phyloP scores from a whole-genome alignment of 1,140 invertebrate genomes.

The Asbolus verrucosus region DNA sequence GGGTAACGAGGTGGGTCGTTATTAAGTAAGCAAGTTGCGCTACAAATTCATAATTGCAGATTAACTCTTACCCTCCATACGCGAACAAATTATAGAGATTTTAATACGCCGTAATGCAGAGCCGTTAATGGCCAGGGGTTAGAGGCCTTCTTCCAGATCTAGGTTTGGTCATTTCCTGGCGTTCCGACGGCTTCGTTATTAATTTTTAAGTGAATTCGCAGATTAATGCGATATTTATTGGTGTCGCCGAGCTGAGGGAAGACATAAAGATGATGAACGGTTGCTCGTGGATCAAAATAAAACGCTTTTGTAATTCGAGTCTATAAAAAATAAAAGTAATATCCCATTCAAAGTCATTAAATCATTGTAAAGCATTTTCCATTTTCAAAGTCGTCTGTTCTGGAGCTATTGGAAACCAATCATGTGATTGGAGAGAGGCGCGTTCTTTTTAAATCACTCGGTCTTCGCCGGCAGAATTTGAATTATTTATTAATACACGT shows the following conservation, averaged over 20 bases:
- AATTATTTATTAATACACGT: slow-evolving; percentile 48
- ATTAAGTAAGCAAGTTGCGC: slow-evolving; percentile 30
- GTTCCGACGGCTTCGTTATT: neutral
- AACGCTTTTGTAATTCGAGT: slow-evolving; percentile 51
- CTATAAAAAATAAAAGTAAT: slow-evolving; percentile 53
- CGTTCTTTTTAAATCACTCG: slow-evolving; percentile 41
- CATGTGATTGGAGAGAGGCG: slow-evolving; percentile 41
- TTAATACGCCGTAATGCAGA: slow-evolving; percentile 12
- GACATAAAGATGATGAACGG: slow-evolving; percentile 54
- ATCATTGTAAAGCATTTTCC: slow-evolving; percentile 55
- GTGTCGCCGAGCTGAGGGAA: slow-evolving; percentile 2
- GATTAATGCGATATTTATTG: no score
- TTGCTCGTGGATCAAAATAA: slow-evolving; percentile 48
- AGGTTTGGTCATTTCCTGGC: no score
- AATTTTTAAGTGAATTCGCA: slow-evolving; percentile 6
- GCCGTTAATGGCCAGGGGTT: neutral
- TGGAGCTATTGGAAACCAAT: slow-evolving; percentile 50
- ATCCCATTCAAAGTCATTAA: slow-evolving; percentile 50
- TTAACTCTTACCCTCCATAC: slow-evolving; percentile 29
- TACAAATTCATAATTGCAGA: slow-evolving; percentile 45
- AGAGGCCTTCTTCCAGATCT: no score
- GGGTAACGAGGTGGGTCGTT: slow-evolving; percentile 33
- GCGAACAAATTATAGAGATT: slow-evolving; percentile 31
- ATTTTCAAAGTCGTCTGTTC: slow-evolving; percentile 42
- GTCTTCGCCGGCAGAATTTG: slow-evolving; percentile 16